Evolutionary conservation across 1,140 invertebrate genomes (phyloP).

Genomic region (Paraescarpia echinospica): DNA sequence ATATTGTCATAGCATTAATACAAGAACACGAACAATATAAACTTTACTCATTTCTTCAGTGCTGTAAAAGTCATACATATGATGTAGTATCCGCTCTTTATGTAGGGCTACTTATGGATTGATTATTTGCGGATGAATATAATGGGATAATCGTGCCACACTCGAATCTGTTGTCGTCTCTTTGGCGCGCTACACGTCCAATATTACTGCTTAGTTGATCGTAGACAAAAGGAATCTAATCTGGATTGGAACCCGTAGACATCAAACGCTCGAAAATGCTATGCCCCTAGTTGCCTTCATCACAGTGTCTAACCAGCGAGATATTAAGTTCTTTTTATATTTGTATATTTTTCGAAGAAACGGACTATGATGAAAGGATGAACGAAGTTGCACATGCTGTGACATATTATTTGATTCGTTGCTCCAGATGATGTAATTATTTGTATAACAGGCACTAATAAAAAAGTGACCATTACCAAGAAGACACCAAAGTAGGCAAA

Average conservation of each 20-base stretch:
- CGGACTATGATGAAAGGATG: background rate
- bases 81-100: too few relatives aligned
- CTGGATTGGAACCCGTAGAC: background rate
- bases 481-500: background rate
- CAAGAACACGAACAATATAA: too few relatives aligned
- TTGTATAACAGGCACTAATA: background rate
- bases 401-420: background rate
- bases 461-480: background rate
- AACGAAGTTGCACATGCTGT: background rate
- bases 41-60: too few relatives aligned
- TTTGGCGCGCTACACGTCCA: background rate
- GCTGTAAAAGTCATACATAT: too few relatives aligned
- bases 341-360: background rate
- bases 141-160: background rate
- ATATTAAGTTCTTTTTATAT: background rate
- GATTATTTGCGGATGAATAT: background rate
- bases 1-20: too few relatives aligned
- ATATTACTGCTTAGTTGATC: background rate
- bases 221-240: background rate
- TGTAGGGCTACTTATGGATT: too few relatives aligned
- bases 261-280: background rate
- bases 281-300: background rate
- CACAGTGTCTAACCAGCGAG: background rate
- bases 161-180: background rate
- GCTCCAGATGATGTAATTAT: background rate